phyloP scores from a whole-genome alignment of 2,797 vertebrate species.

The Crotalus adamanteus region DNA sequence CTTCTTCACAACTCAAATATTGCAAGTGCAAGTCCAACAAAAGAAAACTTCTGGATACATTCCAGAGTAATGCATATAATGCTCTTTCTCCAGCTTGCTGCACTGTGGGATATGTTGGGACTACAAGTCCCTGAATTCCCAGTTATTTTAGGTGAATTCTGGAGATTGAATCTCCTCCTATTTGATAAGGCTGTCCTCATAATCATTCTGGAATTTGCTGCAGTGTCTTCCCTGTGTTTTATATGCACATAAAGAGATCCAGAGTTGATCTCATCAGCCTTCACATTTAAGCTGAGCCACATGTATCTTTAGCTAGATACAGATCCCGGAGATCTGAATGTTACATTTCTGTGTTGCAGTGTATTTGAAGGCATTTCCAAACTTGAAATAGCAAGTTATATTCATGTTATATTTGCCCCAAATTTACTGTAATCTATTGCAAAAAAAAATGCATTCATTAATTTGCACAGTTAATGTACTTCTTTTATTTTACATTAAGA shows the following conservation, averaged over 20 bases:
- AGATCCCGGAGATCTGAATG: background rate
- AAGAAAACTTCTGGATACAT: background rate
- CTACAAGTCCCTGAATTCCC: background rate
- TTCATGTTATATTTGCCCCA: background rate
- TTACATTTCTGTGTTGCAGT: background rate
- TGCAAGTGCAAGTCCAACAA: background rate
- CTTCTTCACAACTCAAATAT: background rate
- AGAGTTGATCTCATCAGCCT: background rate
- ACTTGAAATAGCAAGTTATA: background rate
- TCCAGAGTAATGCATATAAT: background rate
- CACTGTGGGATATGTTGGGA: background rate
- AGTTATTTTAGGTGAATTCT: background rate
- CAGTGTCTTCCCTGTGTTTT: background rate
- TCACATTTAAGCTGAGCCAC: background rate
- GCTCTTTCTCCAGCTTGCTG: background rate
- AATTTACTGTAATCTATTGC: background rate
- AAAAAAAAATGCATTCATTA: background rate
- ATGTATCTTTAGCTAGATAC: background rate
- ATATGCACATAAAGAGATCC: background rate
- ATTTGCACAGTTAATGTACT: background rate
- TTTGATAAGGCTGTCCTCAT: background rate
- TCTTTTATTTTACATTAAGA: background rate
- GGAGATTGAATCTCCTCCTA: background rate
- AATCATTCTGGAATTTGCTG: background rate
- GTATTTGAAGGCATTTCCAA: background rate